Conservation (phyloP, 1,140 invertebrate genomes). For the Pseudachorutes palmiensis region DNA sequence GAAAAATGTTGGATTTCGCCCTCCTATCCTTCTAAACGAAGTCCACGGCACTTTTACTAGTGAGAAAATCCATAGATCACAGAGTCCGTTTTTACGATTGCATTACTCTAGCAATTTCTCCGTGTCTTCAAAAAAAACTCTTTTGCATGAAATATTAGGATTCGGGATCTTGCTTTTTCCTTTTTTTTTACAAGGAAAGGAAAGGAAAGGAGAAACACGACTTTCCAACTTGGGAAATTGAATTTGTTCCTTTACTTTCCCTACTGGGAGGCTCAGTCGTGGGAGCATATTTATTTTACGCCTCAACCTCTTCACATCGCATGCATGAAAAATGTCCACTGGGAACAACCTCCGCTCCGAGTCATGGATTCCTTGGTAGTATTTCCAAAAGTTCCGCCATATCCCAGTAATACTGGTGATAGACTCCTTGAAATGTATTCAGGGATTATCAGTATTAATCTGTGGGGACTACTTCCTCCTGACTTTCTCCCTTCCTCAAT, state of each 20-base stretch:
- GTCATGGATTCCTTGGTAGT: background rate
- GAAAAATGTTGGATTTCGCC: no score
- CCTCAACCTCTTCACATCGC: constrained; percentile 24
- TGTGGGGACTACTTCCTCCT: constrained; percentile 35
- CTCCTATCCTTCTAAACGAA: no score
- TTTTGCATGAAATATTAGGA: constrained; percentile 37
- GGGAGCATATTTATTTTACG: constrained; percentile 38
- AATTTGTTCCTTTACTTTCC: constrained; percentile 13
- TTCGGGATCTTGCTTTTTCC: no score
- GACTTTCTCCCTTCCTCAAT: constrained; percentile 34
- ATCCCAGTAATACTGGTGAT: background rate
- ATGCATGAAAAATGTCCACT: constrained; percentile 39
- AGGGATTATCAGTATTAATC: constrained; percentile 38
- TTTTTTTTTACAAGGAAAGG: no score
- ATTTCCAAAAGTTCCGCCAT: background rate
- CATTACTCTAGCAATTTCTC: constrained; percentile 19
- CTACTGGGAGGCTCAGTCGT: background rate
- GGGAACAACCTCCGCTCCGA: constrained; percentile 21
- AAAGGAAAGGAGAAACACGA: constrained; percentile 9
- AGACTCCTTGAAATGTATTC: constrained; percentile 13
- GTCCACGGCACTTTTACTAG: no score
- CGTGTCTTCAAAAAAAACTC: constrained; percentile 16
- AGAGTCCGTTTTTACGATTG: constrained; percentile 20
- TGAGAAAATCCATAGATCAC: constrained; percentile 17
- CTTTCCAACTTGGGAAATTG: constrained; percentile 27